Base-by-base conservation (phyloP, 2,797 vertebrate genomes). In the Periophthalmus magnuspinnatus region DNA sequence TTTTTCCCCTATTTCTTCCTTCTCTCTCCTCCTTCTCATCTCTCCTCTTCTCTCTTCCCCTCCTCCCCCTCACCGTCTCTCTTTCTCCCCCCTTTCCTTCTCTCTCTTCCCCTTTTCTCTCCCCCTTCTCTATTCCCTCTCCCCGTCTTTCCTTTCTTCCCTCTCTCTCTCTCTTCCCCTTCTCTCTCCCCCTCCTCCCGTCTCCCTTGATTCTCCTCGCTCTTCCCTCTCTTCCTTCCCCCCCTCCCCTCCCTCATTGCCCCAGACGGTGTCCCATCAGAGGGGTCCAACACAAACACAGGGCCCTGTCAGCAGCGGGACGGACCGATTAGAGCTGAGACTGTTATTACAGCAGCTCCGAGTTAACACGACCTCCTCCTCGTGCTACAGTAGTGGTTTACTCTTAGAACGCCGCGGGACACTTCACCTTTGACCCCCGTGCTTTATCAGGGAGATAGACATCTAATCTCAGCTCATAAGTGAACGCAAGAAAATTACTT, bases 321-420 rank as follows among this genome's bases (percentile, higher is more conserved):
- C 45, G 45, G 62, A 16, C 38, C 41, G 41, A 48, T 65, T 65
- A 65, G 41, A 50, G 38, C 62, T 5, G 45, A 73, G 77, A 79
- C 81, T 90, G 88, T 90, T 91, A 79, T 86, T 88, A 84, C 89
- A 92, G 88, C 89, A 90, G 86, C 81, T 85, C 83, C 86, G 89
- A 84, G 91, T 93, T 88, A 90, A 84, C 75, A 85, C 77, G 75
- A 74, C 38, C 22, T 71, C 85, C 82, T 76, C 69, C 75, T 67
- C 67, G 45, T 79, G 24, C 85, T 86, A 88, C 88, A 90, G 89
- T 87, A 89, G 87, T 88, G 77, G 87, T 85, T 88, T 86, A 81
- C 83, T 82, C 85, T 78, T 72, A 58, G 70, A 57, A 70, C 47
- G 81, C 65, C 32, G 9, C 47, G 75, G 87, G 72, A 78, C 67